Conservation (phyloP, 2,888 invertebrate genomes). For the Lymantria dispar region DNA sequence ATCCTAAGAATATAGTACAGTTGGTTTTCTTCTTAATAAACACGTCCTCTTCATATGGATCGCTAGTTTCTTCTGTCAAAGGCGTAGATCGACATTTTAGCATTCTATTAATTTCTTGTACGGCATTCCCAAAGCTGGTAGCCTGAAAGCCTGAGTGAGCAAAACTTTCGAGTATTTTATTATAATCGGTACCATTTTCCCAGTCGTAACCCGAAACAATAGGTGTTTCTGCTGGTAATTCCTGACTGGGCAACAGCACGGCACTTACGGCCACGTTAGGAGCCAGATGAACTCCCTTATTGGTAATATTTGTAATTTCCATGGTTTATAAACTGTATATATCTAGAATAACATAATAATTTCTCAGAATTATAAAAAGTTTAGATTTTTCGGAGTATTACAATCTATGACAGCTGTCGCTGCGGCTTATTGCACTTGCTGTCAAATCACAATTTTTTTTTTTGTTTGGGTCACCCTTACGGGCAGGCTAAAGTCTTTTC, state of each 20-base stretch:
- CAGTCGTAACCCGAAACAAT: slow-evolving; percentile 95
- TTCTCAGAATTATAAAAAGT: too few species aligned
- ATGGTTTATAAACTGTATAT: slow-evolving; percentile 28
- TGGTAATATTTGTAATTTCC: slow-evolving; percentile 48
- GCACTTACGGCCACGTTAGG: slow-evolving; percentile 85
- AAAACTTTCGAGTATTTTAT: slow-evolving; percentile 91
- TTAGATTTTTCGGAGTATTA: too few species aligned
- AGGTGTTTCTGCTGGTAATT: slow-evolving; percentile 85
- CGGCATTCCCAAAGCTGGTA: slow-evolving; percentile 95
- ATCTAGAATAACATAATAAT: too few species aligned
- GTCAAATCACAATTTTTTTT: too few species aligned
- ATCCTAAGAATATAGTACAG: slow-evolving; percentile 98
- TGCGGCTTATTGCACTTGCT: too few species aligned
- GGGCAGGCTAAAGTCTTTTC: too few species aligned
- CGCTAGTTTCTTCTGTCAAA: slow-evolving; percentile 85
- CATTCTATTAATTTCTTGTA: slow-evolving; percentile 97
- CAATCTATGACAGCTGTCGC: too few species aligned
- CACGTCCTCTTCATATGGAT: slow-evolving; percentile 88
- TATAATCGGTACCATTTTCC: slow-evolving; percentile 93
- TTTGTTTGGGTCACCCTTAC: too few species aligned
- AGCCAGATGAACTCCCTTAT: slow-evolving; percentile 50
- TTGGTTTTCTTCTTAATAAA: slow-evolving; percentile 89
- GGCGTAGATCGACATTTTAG: slow-evolving; percentile 87
- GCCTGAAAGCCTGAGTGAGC: slow-evolving; percentile 97
- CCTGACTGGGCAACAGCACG: slow-evolving; percentile 86